Evolutionary conservation across 2,888 invertebrate genomes (phyloP).

Genomic region (Spilarctia lutea): DNA sequence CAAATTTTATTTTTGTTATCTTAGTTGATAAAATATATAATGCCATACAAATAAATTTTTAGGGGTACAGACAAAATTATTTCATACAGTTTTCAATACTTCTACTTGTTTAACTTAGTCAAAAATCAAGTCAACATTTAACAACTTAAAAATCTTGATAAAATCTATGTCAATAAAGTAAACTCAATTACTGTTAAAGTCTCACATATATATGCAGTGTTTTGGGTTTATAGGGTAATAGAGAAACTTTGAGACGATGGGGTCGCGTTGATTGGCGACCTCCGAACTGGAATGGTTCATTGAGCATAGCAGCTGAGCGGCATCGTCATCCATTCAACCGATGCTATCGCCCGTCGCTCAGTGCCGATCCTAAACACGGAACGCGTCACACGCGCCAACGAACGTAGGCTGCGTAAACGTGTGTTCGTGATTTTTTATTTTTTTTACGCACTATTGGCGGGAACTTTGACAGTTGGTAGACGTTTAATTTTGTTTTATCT

Average conservation of each 20-base stretch:
- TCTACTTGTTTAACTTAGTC: neutral
- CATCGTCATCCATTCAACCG: slow-evolving; percentile 74
- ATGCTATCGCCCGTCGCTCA: slow-evolving; percentile 70
- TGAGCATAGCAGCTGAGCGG: slow-evolving; percentile 81
- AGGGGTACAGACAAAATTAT: neutral
- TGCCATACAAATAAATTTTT: neutral
- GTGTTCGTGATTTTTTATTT: slow-evolving; percentile 66
- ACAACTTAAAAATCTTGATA: neutral
- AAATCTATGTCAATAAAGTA: slow-evolving; percentile 36
- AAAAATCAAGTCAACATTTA: neutral
- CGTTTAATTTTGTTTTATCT: slow-evolving; percentile 20
- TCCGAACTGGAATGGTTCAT: slow-evolving; percentile 84
- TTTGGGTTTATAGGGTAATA: slow-evolving; percentile 69
- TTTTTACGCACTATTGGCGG: slow-evolving; percentile 66
- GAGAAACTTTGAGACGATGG: slow-evolving; percentile 73
- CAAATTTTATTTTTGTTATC: neutral
- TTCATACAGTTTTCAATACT: neutral
- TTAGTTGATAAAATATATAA: neutral
- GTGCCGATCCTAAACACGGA: slow-evolving; percentile 81
- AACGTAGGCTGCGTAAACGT: slow-evolving; percentile 67
- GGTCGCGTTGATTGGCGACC: slow-evolving; percentile 81
- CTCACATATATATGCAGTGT: slow-evolving; percentile 34
- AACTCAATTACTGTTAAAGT: slow-evolving; percentile 23
- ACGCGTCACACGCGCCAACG: slow-evolving; percentile 81
- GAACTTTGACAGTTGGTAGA: slow-evolving; percentile 69